Conservation (phyloP, 1,140 invertebrate genomes). For the Delia radicum region DNA sequence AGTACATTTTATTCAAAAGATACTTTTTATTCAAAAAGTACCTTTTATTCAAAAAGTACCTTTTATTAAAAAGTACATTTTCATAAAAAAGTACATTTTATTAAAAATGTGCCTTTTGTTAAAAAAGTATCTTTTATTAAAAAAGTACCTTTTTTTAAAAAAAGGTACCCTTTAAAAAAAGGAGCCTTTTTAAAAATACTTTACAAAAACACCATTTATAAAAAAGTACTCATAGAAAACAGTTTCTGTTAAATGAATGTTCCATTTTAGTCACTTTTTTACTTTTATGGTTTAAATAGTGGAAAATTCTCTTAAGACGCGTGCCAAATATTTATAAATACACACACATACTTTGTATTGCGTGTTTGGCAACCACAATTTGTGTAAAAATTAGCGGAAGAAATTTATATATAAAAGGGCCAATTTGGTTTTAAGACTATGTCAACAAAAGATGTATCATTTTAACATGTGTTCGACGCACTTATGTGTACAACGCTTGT, state of each 20-base stretch:
- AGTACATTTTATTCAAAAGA: no score
- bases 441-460: constrained; percentile 11
- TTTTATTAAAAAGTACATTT: no score
- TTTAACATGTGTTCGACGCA: background rate
- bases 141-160: background rate
- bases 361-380: constrained; percentile 5
- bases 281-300: background rate
- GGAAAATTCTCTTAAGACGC: background rate
- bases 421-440: background rate
- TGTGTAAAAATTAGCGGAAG: constrained; percentile 8
- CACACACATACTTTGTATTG: background rate
- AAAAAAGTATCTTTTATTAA: no score
- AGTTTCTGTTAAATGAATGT: background rate
- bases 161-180: background rate
- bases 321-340: constrained; percentile 15
- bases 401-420: background rate
- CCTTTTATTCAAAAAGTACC: no score
- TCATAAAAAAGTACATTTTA: no score
- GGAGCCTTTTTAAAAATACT: no score
- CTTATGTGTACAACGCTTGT: no score
- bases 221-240: no score
- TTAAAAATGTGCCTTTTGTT: no score
- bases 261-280: background rate
- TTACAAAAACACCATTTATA: background rate
- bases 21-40: no score